Conservation (phyloP, 2,797 vertebrate species). For the Oryzias dopingdopingensis region DNA sequence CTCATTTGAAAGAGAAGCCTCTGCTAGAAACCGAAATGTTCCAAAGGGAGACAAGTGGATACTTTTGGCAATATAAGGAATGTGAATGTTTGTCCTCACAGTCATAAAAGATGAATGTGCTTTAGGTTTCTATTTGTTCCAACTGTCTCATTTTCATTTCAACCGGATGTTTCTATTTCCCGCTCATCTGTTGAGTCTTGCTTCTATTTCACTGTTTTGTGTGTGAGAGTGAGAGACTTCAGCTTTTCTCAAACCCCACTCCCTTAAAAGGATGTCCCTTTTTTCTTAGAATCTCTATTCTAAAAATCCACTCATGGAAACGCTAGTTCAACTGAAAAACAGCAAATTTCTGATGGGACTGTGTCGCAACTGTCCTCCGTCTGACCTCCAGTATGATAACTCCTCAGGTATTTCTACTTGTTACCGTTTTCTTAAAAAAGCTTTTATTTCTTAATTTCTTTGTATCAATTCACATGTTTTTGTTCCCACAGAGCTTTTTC, state of each 20-base stretch:
- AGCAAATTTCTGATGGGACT: conserved; percentile 78
- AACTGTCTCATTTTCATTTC: conserved; percentile 3
- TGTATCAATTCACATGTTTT: background rate
- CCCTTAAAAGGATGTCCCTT: conserved; percentile 80
- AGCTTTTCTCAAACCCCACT: conserved; percentile 82
- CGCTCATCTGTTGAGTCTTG: background rate
- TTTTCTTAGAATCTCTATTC: conserved; percentile 21
- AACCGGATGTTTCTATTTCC: background rate
- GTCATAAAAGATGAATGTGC: conserved; percentile 3
- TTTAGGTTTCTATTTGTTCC: too few relatives aligned
- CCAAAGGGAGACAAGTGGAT: too few relatives aligned
- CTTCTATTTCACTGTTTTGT: conserved; percentile 14
- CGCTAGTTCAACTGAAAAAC: conserved; percentile 81
- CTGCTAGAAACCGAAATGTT: too few relatives aligned
- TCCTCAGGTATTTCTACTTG: conserved; percentile 69
- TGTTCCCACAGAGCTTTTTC: conserved; percentile 83
- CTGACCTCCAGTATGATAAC: conserved; percentile 89
- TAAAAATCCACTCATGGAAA: conserved; percentile 74
- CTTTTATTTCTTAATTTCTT: background rate
- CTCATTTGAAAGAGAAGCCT: too few relatives aligned
- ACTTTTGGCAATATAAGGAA: too few relatives aligned
- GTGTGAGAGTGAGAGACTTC: conserved; percentile 38
- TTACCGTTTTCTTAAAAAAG: background rate
- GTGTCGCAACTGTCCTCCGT: conserved; percentile 75
- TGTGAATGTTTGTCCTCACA: conserved; percentile 19